Percentiles rank a stretch among this genome's conserved stretches.
phyloP scores from a whole-genome alignment of 2,888 invertebrate genomes.

The Atethmia centrago region DNA sequence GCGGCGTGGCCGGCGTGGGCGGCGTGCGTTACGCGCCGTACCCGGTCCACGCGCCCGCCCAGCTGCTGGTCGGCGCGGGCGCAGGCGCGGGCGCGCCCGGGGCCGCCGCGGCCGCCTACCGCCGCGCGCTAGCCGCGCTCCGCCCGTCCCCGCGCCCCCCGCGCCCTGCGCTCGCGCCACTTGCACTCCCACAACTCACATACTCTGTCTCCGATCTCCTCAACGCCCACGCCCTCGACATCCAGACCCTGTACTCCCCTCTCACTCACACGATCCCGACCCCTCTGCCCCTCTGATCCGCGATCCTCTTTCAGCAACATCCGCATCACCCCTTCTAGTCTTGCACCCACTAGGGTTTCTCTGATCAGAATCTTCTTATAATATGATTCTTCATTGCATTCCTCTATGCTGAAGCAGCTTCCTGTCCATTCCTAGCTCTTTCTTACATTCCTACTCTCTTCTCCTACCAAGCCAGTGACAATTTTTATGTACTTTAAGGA shows the following conservation, averaged over 20 bases:
- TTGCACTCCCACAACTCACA: conserved; percentile 85
- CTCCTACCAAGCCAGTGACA: conserved; percentile 76
- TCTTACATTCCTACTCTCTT: conserved; percentile 84
- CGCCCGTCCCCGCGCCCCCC: conserved; percentile 84
- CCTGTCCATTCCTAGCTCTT: conserved; percentile 82
- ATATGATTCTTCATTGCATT: conserved; percentile 68
- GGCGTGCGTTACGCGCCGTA: conserved; percentile 92
- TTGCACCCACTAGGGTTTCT: conserved; percentile 44
- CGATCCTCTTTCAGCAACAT: conserved; percentile 88
- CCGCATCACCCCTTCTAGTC: conserved; percentile 86
- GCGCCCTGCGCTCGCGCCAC: conserved; percentile 83
- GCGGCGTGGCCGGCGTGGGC: conserved; percentile 91
- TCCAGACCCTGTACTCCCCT: conserved; percentile 92
- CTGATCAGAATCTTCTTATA: conserved; percentile 44
- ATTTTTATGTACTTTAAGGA: conserved; percentile 80
- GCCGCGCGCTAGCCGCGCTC: conserved; percentile 85
- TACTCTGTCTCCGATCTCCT: conserved; percentile 91
- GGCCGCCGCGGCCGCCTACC: conserved; percentile 83
- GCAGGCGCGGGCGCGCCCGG: conserved; percentile 80
- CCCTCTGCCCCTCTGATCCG: conserved; percentile 89
- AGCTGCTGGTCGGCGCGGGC: conserved; percentile 84
- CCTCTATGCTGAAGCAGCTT: conserved; percentile 71
- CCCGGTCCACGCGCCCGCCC: conserved; percentile 90
- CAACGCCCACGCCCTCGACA: conserved; percentile 93
- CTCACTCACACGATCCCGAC: conserved; percentile 92